These are phyloP conservation scores for Campaea margaritaria DNA, from an alignment of 2,888 invertebrate genomes.

Conservation along the genomic window DNA sequence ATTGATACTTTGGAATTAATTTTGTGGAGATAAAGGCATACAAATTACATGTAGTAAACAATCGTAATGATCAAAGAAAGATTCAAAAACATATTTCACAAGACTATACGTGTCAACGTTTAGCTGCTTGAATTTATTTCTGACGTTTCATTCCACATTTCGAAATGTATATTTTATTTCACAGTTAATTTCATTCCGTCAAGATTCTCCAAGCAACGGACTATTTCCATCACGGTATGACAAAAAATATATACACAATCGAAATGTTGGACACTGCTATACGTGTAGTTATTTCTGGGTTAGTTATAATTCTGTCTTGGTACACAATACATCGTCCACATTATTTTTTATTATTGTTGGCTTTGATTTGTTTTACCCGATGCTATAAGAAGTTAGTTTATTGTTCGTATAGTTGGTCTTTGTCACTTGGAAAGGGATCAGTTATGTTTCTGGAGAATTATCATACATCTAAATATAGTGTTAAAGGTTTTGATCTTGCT, in stretches of 20 bases:
- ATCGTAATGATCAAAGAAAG: background rate
- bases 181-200: constrained; percentile 27
- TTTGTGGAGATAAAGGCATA: no score
- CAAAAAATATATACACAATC: constrained; percentile 40
- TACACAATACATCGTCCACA: constrained; percentile 19
- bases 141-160: constrained; percentile 32
- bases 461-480: background rate
- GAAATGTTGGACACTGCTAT: constrained; percentile 32
- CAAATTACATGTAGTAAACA: no score
- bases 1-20: no score
- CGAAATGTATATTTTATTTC: constrained; percentile 30
- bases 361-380: constrained; percentile 29
- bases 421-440: constrained; percentile 29
- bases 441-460: constrained; percentile 25
- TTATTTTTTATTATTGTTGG: constrained; percentile 34
- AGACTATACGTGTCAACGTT: background rate
- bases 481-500: constrained; percentile 12
- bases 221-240: constrained; percentile 32
- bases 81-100: background rate
- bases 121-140: constrained; percentile 16
- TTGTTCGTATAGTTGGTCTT: constrained; percentile 23
- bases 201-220: constrained; percentile 29
- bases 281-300: constrained; percentile 22
- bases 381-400: constrained; percentile 24
- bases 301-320: background rate